Conservation (phyloP, 2,888 invertebrate genomes). For the Philhelius pedissequus region DNA sequence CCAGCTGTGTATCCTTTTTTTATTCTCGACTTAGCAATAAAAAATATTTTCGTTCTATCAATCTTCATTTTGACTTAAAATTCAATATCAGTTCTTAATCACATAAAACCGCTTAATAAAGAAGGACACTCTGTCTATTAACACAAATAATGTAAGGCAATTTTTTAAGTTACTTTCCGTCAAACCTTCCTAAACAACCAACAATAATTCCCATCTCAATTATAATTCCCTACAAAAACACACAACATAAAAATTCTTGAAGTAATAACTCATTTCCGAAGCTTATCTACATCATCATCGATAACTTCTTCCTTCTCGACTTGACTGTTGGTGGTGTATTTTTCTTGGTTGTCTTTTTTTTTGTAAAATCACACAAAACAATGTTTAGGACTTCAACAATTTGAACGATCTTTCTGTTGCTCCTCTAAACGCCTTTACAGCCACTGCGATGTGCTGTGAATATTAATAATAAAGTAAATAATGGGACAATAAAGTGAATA, state of each 20-base stretch:
- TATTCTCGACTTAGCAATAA: too few relatives aligned
- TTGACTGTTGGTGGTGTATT: background rate
- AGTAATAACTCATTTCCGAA: background rate
- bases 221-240: background rate
- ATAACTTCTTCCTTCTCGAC: background rate
- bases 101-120: too few relatives aligned
- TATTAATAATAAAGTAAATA: constrained; percentile 47
- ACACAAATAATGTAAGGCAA: background rate
- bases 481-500: constrained; percentile 43
- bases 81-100: too few relatives aligned
- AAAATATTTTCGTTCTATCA: too few relatives aligned
- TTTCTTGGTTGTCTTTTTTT: too few relatives aligned
- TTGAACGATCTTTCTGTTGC: background rate
- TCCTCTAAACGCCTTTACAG: background rate
- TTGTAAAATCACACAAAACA: background rate
- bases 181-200: background rate
- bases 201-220: background rate
- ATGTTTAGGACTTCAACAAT: background rate
- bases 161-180: background rate
- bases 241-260: background rate
- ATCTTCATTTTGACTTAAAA: too few relatives aligned
- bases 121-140: background rate
- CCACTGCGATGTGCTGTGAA: constrained; percentile 41
- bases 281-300: background rate
- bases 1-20: too few relatives aligned